These are phyloP conservation scores for Dufourea novaeangliae DNA, from an alignment of 1,140 invertebrate genomes.

Conservation along the genomic window DNA sequence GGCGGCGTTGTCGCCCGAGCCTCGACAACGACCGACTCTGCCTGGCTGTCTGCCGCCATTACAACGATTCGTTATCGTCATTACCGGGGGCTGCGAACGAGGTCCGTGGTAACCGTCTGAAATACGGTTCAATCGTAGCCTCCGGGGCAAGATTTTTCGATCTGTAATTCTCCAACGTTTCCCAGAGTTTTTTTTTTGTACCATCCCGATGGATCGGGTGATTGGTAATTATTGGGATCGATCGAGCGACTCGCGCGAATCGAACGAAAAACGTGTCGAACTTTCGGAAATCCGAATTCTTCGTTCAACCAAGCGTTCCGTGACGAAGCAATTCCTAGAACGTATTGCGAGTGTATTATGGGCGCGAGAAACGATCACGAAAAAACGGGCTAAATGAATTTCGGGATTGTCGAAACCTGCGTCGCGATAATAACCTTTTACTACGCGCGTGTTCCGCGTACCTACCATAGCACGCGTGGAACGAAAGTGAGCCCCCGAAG, in stretches of 20 bases:
- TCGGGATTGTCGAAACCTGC: background rate
- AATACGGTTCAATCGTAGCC: slow-evolving; percentile 32
- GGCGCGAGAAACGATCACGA: background rate
- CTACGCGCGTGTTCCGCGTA: background rate
- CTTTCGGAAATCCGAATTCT: no score
- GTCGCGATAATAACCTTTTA: slow-evolving; percentile 19
- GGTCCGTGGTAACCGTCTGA: slow-evolving; percentile 4
- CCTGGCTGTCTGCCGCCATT: slow-evolving; percentile 64
- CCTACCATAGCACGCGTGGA: background rate
- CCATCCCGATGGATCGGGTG: no score
- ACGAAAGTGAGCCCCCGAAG: background rate
- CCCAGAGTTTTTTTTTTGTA: background rate
- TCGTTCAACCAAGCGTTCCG: no score
- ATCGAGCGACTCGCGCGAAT: background rate
- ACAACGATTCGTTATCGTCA: slow-evolving; percentile 67
- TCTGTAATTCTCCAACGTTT: background rate
- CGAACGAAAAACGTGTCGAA: no score
- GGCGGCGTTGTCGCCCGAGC: slow-evolving; percentile 56
- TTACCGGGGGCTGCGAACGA: slow-evolving; percentile 58
- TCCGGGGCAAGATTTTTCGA: slow-evolving; percentile 18
- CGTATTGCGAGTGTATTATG: background rate
- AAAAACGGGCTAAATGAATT: slow-evolving; percentile 6
- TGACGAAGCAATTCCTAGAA: no score
- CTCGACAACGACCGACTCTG: slow-evolving; percentile 57
- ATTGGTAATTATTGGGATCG: no score